A percentile compares a stretch with the other conserved stretches of the same genome.
Conservation (phyloP, 2,113 vertebrate species). For the Scomber japonicus region DNA sequence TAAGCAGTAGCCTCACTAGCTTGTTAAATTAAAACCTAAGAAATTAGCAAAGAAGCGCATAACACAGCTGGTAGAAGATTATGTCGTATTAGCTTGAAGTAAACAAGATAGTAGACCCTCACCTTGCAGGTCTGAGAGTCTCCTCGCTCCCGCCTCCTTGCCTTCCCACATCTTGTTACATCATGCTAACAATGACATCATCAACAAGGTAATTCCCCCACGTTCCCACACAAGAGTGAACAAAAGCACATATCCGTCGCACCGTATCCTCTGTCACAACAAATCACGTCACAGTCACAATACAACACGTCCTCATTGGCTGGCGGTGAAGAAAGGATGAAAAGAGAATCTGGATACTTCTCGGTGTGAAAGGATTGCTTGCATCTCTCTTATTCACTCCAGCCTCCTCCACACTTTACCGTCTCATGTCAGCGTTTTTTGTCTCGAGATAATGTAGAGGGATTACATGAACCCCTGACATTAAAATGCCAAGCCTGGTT, state of each 20-base stretch:
- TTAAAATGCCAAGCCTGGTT: neutral
- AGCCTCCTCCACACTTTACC: neutral
- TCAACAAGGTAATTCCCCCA: conserved; percentile 27
- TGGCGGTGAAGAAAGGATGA: neutral
- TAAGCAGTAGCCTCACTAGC: no score
- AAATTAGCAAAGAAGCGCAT: no score
- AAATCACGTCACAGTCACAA: neutral
- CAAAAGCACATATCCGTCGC: neutral
- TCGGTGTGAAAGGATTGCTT: conserved; percentile 37
- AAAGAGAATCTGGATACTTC: conserved; percentile 15
- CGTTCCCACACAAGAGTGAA: neutral
- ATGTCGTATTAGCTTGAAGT: no score
- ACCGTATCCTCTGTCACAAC: neutral
- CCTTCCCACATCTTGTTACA: conserved; percentile 10
- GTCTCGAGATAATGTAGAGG: conserved; percentile 4
- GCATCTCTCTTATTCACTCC: neutral
- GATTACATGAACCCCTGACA: conserved; percentile 21
- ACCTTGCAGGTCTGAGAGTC: no score
- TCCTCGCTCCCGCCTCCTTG: neutral
- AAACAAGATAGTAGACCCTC: no score
- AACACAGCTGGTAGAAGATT: no score
- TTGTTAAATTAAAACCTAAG: no score
- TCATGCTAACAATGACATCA: conserved; percentile 7
- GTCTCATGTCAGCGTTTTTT: conserved; percentile 24
- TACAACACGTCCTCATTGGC: neutral